These are phyloP conservation scores for Nannospalax galili DNA, from an alignment of 2,113 vertebrate species.

Conservation along the genomic window DNA sequence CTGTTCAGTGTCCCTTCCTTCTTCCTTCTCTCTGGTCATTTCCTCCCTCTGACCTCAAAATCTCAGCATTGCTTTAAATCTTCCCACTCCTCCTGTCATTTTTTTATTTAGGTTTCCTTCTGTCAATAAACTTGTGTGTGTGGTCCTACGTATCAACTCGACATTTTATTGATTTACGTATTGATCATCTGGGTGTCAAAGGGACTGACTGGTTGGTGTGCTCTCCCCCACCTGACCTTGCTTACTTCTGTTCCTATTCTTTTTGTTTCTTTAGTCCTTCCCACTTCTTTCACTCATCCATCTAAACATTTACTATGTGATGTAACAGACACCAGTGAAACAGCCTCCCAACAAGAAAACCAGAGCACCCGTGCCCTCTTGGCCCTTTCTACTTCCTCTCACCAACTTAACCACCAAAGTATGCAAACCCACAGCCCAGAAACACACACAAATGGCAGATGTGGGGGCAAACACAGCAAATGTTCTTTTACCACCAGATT, in stretches of 20 bases:
- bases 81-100: too few species aligned
- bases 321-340: neutral
- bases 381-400: too few species aligned
- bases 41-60: neutral
- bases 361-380: rapidly evolving
- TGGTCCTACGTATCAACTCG: neutral
- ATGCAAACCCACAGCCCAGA: neutral
- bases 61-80: rapidly evolving
- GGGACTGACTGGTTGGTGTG: rapidly evolving
- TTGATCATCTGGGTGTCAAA: rapidly evolving
- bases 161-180: rapidly evolving
- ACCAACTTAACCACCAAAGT: too few species aligned
- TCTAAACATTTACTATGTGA: too few species aligned
- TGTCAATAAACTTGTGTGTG: neutral
- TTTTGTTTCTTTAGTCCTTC: too few species aligned
- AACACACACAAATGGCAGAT: neutral
- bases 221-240: rapidly evolving
- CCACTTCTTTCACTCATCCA: neutral
- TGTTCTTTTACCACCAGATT: neutral
- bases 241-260: rapidly evolving
- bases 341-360: neutral
- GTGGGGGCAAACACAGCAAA: neutral
- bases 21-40: neutral
- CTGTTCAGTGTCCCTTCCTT: too few species aligned
- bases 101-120: neutral